These are phyloP conservation scores for Zoanthus sansibaricus DNA, from an alignment of 92 coral and sea anemone genomes.

Conservation along the genomic window DNA sequence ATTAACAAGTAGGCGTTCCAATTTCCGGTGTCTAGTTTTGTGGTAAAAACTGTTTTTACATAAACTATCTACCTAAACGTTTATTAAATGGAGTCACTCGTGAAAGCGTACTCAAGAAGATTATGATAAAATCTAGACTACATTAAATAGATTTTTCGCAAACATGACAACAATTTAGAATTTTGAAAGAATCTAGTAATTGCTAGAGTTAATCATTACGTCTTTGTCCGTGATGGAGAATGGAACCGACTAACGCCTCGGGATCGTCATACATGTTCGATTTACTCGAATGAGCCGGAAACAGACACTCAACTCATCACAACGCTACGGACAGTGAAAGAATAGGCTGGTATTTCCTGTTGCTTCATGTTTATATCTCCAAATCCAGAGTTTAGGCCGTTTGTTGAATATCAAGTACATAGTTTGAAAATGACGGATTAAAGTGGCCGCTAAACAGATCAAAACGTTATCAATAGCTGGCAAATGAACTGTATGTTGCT, in stretches of 20 bases:
- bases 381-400: not conserved
- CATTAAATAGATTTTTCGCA: not conserved
- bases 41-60: conserved; percentile 2
- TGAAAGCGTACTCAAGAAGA: conserved; percentile 1
- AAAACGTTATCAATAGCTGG: conserved; percentile 1
- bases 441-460: conserved; percentile 21
- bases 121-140: not conserved
- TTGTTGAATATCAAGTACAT: conserved; percentile 31
- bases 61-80: not conserved
- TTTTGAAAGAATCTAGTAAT: not conserved
- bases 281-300: conserved; percentile 28
- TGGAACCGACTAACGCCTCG: conserved; percentile 4
- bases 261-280: conserved; percentile 6
- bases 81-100: not conserved
- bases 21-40: conserved; percentile 26
- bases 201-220: conserved; percentile 9
- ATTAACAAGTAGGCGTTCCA: not conserved
- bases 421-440: conserved; percentile 24
- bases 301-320: conserved; percentile 12
- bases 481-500: not conserved
- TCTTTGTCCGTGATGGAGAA: conserved; percentile 40
- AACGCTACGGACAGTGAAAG: not conserved
- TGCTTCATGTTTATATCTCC: conserved; percentile 36
- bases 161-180: not conserved
- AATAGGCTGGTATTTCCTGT: conserved; percentile 48